Conservation (phyloP, 2,113 vertebrate species). For the Rana temporaria region DNA sequence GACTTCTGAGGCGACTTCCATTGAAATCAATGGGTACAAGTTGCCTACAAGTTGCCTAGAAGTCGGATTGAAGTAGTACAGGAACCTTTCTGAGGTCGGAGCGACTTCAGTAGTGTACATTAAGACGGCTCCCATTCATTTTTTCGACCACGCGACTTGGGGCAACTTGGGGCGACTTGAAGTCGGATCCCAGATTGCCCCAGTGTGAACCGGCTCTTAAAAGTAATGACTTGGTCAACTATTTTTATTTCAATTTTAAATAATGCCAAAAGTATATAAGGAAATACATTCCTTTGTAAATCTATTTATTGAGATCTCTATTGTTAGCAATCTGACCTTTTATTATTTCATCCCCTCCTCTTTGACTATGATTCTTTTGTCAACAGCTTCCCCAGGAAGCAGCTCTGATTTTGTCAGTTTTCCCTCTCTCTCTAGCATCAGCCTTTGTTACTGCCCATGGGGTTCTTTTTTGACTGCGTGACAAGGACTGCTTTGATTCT, state of each 20-base stretch:
- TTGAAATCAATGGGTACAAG: no score
- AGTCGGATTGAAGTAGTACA: no score
- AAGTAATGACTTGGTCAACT: not conserved
- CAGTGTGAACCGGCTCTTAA: no score
- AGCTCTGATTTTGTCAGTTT: conserved; percentile 39
- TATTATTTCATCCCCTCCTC: conserved; percentile 7
- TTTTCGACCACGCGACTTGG: no score
- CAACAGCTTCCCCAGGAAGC: conserved; percentile 34
- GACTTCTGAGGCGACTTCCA: no score
- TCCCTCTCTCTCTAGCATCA: conserved; percentile 18
- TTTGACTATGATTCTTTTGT: conserved; percentile 44
- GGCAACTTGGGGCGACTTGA: no score
- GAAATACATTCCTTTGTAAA: conserved; percentile 39
- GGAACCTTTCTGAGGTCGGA: no score
- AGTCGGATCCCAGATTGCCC: no score
- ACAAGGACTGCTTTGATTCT: conserved; percentile 57
- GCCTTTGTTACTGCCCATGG: not conserved
- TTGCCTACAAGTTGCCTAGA: no score
- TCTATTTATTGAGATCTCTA: conserved; percentile 30
- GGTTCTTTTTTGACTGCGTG: conserved; percentile 24
- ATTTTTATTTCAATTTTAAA: conserved; percentile 31
- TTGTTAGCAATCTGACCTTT: conserved; percentile 39
- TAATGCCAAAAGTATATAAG: conserved; percentile 35
- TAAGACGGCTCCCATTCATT: no score
- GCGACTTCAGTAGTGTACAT: no score